A percentile compares a stretch with the other conserved stretches of the same genome.
These are phyloP conservation scores for Micropoecilia bifurca DNA, from an alignment of 2,797 vertebrate species.

Conservation along the genomic window DNA sequence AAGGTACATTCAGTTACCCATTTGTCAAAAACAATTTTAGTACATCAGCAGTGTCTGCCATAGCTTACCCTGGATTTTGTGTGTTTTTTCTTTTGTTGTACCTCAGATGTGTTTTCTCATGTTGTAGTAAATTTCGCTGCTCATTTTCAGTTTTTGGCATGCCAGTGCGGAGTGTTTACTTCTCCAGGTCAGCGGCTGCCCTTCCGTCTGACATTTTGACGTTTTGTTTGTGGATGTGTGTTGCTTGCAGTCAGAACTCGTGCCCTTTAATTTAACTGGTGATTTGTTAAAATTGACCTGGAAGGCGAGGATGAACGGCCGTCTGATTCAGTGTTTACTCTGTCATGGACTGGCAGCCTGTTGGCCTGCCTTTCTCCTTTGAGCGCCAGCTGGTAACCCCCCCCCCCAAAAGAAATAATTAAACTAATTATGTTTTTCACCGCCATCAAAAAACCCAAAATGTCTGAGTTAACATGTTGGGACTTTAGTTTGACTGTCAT, in stretches of 20 bases:
- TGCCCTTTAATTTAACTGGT: background rate
- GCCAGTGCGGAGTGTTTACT: background rate
- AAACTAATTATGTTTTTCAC: background rate
- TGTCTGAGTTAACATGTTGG: background rate
- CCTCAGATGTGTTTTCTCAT: background rate
- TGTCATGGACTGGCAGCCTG: background rate
- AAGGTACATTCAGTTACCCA: background rate
- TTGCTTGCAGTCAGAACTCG: background rate
- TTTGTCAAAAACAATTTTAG: background rate
- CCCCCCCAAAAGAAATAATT: background rate
- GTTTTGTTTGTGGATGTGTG: background rate
- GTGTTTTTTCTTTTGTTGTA: background rate
- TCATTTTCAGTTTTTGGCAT: background rate
- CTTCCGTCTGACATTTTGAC: background rate
- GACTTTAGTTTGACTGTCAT: background rate
- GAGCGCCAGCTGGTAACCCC: background rate
- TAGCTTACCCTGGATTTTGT: background rate
- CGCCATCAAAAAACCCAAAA: background rate
- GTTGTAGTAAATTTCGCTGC: background rate
- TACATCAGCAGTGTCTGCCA: background rate
- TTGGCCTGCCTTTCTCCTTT: background rate
- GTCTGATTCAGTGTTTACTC: slow-evolving; percentile 1
- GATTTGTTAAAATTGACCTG: background rate
- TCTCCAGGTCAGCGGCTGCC: slow-evolving; percentile 1
- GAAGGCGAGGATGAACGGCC: background rate